These are phyloP conservation scores for Pangasius sanitwongsei DNA, from an alignment of 2,797 vertebrate genomes.

Conservation along the genomic window DNA sequence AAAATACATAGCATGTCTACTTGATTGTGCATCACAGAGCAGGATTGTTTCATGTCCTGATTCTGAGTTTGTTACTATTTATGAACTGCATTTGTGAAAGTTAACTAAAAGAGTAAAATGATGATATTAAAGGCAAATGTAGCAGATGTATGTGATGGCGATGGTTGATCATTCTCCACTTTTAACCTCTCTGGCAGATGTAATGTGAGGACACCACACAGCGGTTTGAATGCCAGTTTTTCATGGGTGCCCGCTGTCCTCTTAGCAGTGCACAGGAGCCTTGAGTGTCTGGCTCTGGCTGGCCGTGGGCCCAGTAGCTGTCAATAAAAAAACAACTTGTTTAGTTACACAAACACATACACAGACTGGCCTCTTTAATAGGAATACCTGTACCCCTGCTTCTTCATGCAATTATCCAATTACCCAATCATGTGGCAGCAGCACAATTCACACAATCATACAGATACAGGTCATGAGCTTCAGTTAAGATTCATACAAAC, in stretches of 20 bases:
- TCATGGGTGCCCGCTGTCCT: neutral
- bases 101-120: neutral
- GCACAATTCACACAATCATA: neutral
- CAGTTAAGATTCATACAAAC: neutral
- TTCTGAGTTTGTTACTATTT: neutral
- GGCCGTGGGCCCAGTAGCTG: conserved; percentile 62
- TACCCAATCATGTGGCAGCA: neutral
- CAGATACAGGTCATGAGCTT: neutral
- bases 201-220: conserved; percentile 54
- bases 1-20: neutral
- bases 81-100: neutral
- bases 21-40: conserved; percentile 9
- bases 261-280: conserved; percentile 64
- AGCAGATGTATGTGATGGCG: neutral
- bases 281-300: accelerated
- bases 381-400: neutral
- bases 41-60: neutral
- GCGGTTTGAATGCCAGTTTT: conserved; percentile 60
- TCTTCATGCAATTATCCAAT: neutral
- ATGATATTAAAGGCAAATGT: neutral
- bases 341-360: neutral
- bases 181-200: conserved; percentile 69
- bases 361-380: neutral
- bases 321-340: conserved; percentile 16
- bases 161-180: neutral